Evolutionary conservation across 2,113 vertebrate species (phyloP), one percentile per base, ranked within the genome.

Genomic region (Cyanoliseus patagonus): DNA sequence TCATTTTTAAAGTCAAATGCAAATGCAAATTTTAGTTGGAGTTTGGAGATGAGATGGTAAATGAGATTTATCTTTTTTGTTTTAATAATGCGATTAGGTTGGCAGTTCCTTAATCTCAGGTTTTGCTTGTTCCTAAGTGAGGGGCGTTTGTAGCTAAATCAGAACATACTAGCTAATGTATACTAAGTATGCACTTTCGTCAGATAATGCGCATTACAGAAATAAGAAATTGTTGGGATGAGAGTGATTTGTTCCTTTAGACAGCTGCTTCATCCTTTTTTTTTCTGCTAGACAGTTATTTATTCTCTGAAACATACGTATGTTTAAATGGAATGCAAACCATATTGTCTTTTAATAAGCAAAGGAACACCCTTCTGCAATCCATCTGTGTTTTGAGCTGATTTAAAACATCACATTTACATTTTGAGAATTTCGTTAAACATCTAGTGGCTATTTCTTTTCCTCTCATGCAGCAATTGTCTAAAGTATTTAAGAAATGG

Each of bases 151-250:
- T 30, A 47, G 23, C n/a, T 62, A 17, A 19, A 46, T 63, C n/a
- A 37, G 33, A 59, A 59, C 7, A 17, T n/a, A 9, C 10, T 28
- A 18, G 18, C 41, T 33, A 57, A 6, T 16, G 44, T 27, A 5
- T 25, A 10, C 20, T 17, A 25, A 64, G 20, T 30, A 51, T 4
- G 1, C 0, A 0, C 13, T 75, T 74, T 28, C 1, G 2, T 30
- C 31, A 33, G 23, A 22, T 62, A 73, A n/a, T 9, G 17, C 24
- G 1, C 16, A 14, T 81, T 57, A 13, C 46, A 33, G 6, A 49
- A 67, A n/a, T 8, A 8, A 9, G 9, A 11, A 44, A 18, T 61
- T 28, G 9, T 31, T 46, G 62, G 23, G n/a, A n/a, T 41, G 18
- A 41, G 49, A 30, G 20, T 1, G 13, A 44, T 37, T 64, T 70